Evolutionary conservation across 1,140 invertebrate species (phyloP).

Genomic region (Diorhabda carinulata): DNA sequence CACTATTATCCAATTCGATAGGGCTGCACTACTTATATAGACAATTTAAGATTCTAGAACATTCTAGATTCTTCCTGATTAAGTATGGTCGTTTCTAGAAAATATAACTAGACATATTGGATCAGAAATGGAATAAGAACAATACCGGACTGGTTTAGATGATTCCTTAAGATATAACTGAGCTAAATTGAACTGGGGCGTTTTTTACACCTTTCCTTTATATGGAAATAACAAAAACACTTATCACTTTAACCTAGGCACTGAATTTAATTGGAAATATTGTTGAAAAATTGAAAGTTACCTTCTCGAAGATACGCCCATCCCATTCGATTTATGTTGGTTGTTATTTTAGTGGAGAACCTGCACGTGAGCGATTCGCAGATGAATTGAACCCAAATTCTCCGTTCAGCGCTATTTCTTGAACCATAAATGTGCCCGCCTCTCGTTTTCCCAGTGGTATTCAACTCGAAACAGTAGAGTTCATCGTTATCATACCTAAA

Average conservation of each 20-base stretch:
- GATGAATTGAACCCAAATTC: slow-evolving; percentile 66
- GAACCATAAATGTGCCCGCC: slow-evolving; percentile 55
- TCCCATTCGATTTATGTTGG: slow-evolving; percentile 60
- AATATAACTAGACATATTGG: too few relatives aligned
- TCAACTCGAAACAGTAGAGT: slow-evolving; percentile 58
- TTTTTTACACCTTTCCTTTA: too few relatives aligned
- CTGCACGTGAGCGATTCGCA: slow-evolving; percentile 58
- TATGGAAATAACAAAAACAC: not conserved
- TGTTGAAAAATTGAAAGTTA: slow-evolving; percentile 33
- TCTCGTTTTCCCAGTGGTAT: slow-evolving; percentile 48
- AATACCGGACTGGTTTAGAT: too few relatives aligned
- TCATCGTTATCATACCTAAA: slow-evolving; percentile 54
- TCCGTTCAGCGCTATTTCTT: slow-evolving; percentile 53
- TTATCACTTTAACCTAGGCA: not conserved
- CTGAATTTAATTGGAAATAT: not conserved
- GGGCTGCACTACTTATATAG: too few relatives aligned
- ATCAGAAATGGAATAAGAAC: too few relatives aligned
- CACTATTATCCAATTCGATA: too few relatives aligned
- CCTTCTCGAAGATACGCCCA: slow-evolving; percentile 65
- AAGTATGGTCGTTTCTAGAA: too few relatives aligned
- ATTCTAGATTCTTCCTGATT: too few relatives aligned
- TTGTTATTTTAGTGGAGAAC: slow-evolving; percentile 57
- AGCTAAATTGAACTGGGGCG: too few relatives aligned
- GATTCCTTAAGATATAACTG: too few relatives aligned
- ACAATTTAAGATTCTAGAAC: too few relatives aligned